A percentile compares a stretch with the other conserved stretches of the same genome.
phyloP scores from a whole-genome alignment of 2,113 vertebrate species.

The Leucosticte australis region DNA sequence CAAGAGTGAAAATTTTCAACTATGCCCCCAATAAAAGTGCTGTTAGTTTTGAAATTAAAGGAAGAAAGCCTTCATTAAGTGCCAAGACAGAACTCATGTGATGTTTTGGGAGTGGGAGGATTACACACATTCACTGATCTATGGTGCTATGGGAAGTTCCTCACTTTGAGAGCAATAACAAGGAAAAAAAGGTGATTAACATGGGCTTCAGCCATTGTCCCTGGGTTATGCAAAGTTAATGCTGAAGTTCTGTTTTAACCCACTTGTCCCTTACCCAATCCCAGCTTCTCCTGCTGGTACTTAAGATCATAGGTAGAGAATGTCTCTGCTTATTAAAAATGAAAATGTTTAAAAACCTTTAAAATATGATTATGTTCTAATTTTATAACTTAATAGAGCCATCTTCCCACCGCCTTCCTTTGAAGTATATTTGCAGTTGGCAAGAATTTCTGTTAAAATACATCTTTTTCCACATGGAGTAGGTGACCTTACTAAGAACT shows the following conservation, averaged over 20 bases:
- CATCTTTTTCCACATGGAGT: not conserved
- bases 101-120: not conserved
- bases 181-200: not conserved
- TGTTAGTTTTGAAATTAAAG: not conserved
- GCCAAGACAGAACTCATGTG: not conserved
- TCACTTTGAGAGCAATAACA: not conserved
- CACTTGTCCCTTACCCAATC: not conserved
- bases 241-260: not conserved
- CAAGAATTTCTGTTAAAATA: not conserved
- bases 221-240: not conserved
- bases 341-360: not conserved
- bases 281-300: not conserved
- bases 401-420: accelerated
- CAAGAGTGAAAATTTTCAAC: not conserved
- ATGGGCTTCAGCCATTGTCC: not conserved
- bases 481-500: not conserved
- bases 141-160: not conserved
- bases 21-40: not conserved
- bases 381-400: not conserved
- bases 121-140: not conserved
- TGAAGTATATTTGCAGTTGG: not conserved
- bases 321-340: not conserved
- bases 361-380: not conserved
- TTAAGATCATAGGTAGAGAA: not conserved
- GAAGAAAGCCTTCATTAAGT: not conserved